These are phyloP conservation scores for Rhinolophus ferrumequinum DNA, from an alignment of 2,113 vertebrate genomes.

Conservation along the genomic window DNA sequence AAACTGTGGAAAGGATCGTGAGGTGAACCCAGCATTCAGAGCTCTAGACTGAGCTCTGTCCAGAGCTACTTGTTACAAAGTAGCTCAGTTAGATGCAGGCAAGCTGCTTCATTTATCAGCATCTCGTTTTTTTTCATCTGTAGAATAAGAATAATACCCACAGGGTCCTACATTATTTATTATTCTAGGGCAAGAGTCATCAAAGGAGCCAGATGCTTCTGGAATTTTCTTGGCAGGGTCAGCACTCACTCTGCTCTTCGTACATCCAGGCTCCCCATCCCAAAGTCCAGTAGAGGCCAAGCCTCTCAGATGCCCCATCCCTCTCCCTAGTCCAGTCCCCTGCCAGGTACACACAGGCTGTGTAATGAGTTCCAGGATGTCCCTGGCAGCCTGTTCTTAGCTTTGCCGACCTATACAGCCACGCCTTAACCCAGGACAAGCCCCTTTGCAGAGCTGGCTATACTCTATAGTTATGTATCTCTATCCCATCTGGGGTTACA, in stretches of 20 bases:
- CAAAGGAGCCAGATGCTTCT: constrained; percentile 28
- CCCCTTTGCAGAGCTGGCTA: background rate
- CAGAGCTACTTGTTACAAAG: background rate
- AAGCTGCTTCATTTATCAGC: background rate
- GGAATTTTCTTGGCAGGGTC: constrained; percentile 15
- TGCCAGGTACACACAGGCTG: background rate
- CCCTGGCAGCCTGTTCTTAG: background rate
- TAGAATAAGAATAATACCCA: background rate
- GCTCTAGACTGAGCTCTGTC: background rate
- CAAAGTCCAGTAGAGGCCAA: background rate
- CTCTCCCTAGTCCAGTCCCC: fast-evolving
- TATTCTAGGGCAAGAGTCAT: constrained; percentile 27
- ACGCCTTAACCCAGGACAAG: background rate
- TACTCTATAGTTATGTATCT: background rate
- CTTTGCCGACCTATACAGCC: background rate
- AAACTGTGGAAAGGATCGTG: background rate
- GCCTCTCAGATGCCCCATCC: background rate
- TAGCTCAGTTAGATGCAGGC: background rate
- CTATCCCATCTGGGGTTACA: background rate
- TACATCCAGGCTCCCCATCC: background rate
- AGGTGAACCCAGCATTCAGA: background rate
- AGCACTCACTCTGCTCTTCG: background rate
- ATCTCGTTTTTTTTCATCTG: background rate
- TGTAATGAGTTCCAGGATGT: background rate
- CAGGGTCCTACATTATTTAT: background rate